Evolutionary conservation across 2,797 vertebrate species (phyloP), one percentile per base, ranked within the genome.

Genomic region (Pteronotus mesoamericanus): DNA sequence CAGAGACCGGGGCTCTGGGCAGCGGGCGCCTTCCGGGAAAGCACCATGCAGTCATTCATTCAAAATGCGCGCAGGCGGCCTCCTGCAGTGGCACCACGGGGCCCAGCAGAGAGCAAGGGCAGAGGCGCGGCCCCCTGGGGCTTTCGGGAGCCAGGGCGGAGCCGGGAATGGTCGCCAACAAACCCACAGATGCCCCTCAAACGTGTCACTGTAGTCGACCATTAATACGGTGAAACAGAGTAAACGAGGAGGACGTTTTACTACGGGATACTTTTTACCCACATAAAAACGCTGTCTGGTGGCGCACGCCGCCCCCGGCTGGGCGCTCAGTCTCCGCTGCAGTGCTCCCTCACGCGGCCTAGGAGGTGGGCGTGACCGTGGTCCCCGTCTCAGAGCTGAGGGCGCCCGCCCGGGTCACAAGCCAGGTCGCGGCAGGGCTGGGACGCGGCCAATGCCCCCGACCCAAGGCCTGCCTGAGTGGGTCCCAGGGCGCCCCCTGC

Each of bases 281-380:
- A 46, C 42, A 21, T 5, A 9, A 37, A 57, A 53, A 32, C 0
- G 68, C 84, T 46, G 3, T 2, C 1, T 4, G 7, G 34, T 2
- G 53, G 42, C 0, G 0, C 2, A 9, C 4, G 26, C n/a, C 29
- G 42, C 68, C 42, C 51, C 8, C 8, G 26, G 32, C 53, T 18
- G 29, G n/a, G n/a, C 9, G 1, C 71, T 53, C 5, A 14, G 39
- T 7, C 3, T 19, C 6, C 4, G 10, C 15, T 0, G 10, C 0
- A 14, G 22, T 21, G 14, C 72, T 24, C 19, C 78, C 48, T 64
- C 59, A 29, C 6, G 2, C 7, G 0, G 11, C 77, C 53, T 11
- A 5, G 18, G n/a, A 26, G 22, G 46, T 21, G 32, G 7, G 7
- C 39, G 42, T 34, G 12, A 1, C 34, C 6, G 0, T 0, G 0